Percentiles rank a stretch among this genome's conserved stretches.
Evolutionary conservation across 2,888 invertebrate species (phyloP).

Genomic region (Labia minor): DNA sequence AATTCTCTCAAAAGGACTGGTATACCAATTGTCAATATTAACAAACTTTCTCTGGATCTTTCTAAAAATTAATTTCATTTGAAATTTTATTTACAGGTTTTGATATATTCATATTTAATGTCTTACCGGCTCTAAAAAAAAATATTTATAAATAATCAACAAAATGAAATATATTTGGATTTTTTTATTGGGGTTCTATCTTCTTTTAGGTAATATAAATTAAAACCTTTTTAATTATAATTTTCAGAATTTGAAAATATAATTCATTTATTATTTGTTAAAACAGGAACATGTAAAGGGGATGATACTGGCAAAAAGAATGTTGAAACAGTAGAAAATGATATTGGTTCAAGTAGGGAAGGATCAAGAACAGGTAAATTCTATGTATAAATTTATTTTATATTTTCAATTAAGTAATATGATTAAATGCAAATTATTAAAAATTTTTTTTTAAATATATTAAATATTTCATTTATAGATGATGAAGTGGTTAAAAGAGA

Average conservation of each 20-base stretch:
- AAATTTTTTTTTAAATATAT: neutral
- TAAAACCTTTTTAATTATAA: conserved; percentile 35
- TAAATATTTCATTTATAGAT: conserved; percentile 47
- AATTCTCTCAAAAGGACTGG: too few species aligned
- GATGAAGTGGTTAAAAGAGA: conserved; percentile 83
- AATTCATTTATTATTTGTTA: too few species aligned
- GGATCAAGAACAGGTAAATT: conserved; percentile 74
- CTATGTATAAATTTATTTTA: conserved; percentile 31
- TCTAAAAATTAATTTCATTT: too few species aligned
- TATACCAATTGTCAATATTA: too few species aligned
- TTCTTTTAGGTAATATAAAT: conserved; percentile 21
- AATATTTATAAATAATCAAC: conserved; percentile 16
- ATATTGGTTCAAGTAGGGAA: conserved; percentile 76
- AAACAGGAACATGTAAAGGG: conserved; percentile 25
- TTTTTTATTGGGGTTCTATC: neutral
- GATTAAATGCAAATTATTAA: too few species aligned
- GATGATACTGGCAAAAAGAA: conserved; percentile 41
- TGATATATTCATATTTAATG: neutral
- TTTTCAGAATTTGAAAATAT: conserved; percentile 24
- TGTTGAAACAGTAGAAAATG: conserved; percentile 57
- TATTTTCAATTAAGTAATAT: neutral
- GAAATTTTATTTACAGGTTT: conserved; percentile 29
- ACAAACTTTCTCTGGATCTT: too few species aligned
- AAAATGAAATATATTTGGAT: conserved; percentile 36
- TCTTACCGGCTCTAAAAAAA: conserved; percentile 21